These are phyloP conservation scores for Aplidium turbinatum DNA, from an alignment of 23 tunicate species.

Conservation along the genomic window DNA sequence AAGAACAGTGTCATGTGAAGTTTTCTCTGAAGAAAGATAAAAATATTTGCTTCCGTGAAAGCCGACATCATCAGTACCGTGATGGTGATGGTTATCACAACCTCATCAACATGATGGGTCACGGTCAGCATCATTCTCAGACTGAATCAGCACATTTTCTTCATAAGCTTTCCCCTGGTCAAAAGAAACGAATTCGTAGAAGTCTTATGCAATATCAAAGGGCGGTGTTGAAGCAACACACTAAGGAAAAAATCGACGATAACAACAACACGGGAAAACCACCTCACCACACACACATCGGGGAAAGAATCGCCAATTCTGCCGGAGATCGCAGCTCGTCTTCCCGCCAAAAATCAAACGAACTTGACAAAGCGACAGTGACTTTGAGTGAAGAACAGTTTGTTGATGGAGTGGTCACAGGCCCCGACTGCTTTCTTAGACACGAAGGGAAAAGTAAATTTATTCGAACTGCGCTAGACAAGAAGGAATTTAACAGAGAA, in stretches of 20 bases:
- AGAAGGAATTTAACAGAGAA: slow-evolving; percentile 72
- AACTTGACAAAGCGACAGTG: slow-evolving; percentile 15
- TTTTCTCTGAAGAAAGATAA: slow-evolving; percentile 78
- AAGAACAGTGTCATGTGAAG: slow-evolving; percentile 93
- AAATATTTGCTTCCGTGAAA: slow-evolving; percentile 23
- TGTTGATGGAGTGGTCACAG: slow-evolving; percentile 85
- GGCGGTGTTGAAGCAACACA: slow-evolving; percentile 67
- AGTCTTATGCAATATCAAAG: slow-evolving; percentile 77
- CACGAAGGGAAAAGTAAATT: slow-evolving; percentile 52
- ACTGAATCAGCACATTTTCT: slow-evolving; percentile 32
- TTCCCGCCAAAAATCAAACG: slow-evolving; percentile 41
- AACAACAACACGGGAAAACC: slow-evolving; percentile 35
- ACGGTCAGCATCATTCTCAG: neutral
- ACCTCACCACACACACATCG: neutral
- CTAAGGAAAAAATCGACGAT: slow-evolving; percentile 51
- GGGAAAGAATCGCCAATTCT: neutral
- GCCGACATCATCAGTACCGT: neutral
- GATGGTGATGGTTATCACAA: neutral
- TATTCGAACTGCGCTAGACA: slow-evolving; percentile 31
- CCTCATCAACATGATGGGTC: slow-evolving; percentile 6
- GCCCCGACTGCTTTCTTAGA: slow-evolving; percentile 58
- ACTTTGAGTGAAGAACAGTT: slow-evolving; percentile 88
- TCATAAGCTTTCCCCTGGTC: slow-evolving; percentile 78
- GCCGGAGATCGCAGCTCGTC: slow-evolving; percentile 35
- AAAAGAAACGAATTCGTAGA: slow-evolving; percentile 70